Evolutionary conservation across 30 jellyfish, hydroid and myxozoan genomes (phyloP).

Genomic region (Hydra vulgaris): DNA sequence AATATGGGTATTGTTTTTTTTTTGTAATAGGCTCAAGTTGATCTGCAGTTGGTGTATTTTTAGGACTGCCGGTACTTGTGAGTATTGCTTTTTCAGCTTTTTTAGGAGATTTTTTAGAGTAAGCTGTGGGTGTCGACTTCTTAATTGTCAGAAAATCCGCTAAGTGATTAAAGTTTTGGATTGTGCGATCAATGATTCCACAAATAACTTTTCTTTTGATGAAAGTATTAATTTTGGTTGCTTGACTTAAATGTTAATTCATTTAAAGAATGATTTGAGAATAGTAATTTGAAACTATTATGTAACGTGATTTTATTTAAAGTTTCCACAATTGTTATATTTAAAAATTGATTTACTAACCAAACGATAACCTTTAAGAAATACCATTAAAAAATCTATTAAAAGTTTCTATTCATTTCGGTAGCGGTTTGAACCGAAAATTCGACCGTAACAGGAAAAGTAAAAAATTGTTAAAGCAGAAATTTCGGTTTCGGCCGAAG

Average conservation of each 20-base stretch:
- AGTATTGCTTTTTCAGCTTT: no score
- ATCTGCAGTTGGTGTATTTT: not conserved
- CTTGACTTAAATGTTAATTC: no score
- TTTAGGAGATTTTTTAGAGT: not conserved
- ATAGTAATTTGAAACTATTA: not conserved
- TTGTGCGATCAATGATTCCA: not conserved
- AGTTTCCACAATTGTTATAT: not conserved
- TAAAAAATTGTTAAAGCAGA: not conserved
- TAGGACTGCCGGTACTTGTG: not conserved
- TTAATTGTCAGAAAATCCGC: not conserved
- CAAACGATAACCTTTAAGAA: not conserved
- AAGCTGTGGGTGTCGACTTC: not conserved
- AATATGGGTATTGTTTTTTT: not conserved
- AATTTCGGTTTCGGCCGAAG: not conserved
- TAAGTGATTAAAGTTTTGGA: not conserved
- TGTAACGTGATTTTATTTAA: not conserved
- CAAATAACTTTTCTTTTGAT: not conserved
- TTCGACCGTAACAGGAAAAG: not conserved
- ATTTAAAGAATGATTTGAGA: not conserved
- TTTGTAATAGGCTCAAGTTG: not conserved
- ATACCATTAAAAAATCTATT: not conserved
- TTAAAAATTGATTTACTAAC: not conserved
- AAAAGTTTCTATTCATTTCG: no score
- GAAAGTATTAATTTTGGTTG: not conserved
- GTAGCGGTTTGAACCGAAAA: no score